Evolutionary conservation across 1,140 invertebrate species (phyloP), one percentile per base, ranked within the genome.

Genomic region (Drosophila setifemur): DNA sequence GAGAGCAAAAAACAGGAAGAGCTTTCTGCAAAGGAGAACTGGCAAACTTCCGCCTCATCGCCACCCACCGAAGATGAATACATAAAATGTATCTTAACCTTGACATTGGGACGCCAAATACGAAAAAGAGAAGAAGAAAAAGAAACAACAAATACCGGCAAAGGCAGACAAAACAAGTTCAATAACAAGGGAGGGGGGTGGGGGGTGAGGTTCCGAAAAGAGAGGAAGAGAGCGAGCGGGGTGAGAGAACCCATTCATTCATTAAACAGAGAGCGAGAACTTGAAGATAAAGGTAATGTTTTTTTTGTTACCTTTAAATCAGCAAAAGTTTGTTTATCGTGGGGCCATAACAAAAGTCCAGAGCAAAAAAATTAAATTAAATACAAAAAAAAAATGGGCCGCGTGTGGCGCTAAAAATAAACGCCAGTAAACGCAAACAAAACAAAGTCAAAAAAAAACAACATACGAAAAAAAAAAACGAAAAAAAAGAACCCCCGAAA

Each of bases 11-110:
- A 69, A 61, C 81, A 81, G 81, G 75, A 86, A 86, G 67, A 86
- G 74, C 79, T 85, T 85, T 86, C 74, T 85, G 81, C 81, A 54
- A 42, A 57, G 54, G 52, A 73, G 83, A 82, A 82, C 52, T 67
- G 77, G 76, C 69, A 31, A 40, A 70, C 72, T 53, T 68, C 50
- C 48, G 60, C 42, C 66, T 31, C 43, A 69, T 16, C 50, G 11
- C 63, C 61, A 66, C 63, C 53, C 60, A 63, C 47, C 47, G 44
- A 63, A 47, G 37, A 73, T 78, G 60, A 55, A 73, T 69, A 83
- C 78, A 83, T 52, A 76, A 83, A 83, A 86, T 81, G 39, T 69
- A 35, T 73, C 72, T 86, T 86, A 86, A 86, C 81, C 81, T 86
- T 86, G 81, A 86, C 81, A 86, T 86, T 86, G 81, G n/a, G 67